These are phyloP conservation scores for Agrotis clavis DNA, from an alignment of 2,888 invertebrate genomes.

Conservation along the genomic window DNA sequence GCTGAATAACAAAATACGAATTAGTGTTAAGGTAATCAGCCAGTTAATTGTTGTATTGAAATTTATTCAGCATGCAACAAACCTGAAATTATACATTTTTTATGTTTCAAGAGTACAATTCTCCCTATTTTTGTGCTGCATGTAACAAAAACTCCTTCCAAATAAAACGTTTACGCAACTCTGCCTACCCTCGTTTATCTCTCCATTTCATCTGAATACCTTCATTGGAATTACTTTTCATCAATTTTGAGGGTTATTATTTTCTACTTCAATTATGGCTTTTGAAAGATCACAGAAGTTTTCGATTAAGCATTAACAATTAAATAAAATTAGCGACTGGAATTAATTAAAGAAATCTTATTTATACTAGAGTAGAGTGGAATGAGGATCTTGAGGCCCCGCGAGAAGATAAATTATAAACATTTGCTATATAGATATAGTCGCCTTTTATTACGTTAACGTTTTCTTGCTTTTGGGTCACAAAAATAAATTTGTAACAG, in stretches of 20 bases:
- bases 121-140: background rate
- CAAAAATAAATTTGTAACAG: conserved; percentile 37
- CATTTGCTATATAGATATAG: conserved; percentile 31
- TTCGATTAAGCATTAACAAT: conserved; percentile 49
- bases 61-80: background rate
- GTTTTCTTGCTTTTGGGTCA: conserved; percentile 9
- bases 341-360: conserved; percentile 38
- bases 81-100: background rate
- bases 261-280: conserved; percentile 27
- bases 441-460: conserved; percentile 7
- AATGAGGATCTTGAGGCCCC: conserved; percentile 5
- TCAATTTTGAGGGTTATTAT: conserved; percentile 22
- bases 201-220: conserved; percentile 5
- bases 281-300: conserved; percentile 41
- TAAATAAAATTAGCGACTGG: conserved; percentile 34
- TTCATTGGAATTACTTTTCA: conserved; percentile 22
- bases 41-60: background rate
- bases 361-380: conserved; percentile 19
- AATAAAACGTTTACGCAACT: conserved; percentile 7
- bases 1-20: background rate
- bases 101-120: too few species aligned
- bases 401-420: conserved; percentile 27
- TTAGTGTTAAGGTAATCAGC: background rate
- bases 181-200: conserved; percentile 5
- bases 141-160: background rate